Conservation (phyloP, 2,113 vertebrate species). For the Jacana jacana region DNA sequence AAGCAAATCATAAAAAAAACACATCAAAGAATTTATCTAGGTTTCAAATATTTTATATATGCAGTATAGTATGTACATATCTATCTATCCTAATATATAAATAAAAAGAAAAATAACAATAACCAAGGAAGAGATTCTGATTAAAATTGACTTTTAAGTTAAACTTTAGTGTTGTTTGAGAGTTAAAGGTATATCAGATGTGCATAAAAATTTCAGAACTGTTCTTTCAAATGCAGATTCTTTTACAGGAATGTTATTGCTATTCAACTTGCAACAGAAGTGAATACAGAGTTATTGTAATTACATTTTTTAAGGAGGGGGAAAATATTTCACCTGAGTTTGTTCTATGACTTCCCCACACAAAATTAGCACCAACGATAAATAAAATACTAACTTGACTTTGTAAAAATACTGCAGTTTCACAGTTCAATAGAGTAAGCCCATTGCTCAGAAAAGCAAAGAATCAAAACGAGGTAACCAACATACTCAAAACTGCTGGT, state of each 20-base stretch:
- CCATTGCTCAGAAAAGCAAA: background rate
- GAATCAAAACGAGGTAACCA: slow-evolving; percentile 1
- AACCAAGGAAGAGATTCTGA: background rate
- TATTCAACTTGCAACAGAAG: slow-evolving; percentile 56
- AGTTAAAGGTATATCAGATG: slow-evolving; percentile 49
- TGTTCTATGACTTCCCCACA: slow-evolving; percentile 35
- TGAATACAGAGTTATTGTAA: slow-evolving; percentile 62
- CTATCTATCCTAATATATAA: background rate
- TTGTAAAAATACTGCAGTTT: slow-evolving; percentile 23
- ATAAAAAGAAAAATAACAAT: background rate
- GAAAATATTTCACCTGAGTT: slow-evolving; percentile 31
- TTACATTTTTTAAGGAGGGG: slow-evolving; percentile 43
- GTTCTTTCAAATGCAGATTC: slow-evolving; percentile 71
- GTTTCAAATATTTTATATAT: background rate
- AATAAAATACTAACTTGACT: slow-evolving; percentile 27
- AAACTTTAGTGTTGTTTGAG: slow-evolving; percentile 11
- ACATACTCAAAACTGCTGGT: background rate
- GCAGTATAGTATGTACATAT: background rate
- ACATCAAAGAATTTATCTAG: background rate
- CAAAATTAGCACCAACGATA: background rate
- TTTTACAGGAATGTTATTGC: slow-evolving; percentile 37
- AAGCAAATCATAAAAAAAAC: background rate
- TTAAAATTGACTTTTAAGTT: slow-evolving; percentile 56
- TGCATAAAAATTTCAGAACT: slow-evolving; percentile 66
- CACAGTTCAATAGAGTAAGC: background rate